Evolutionary conservation across 2,888 invertebrate genomes (phyloP), one percentile per base, ranked within the genome.

Genomic region (Lithophane leautieri): DNA sequence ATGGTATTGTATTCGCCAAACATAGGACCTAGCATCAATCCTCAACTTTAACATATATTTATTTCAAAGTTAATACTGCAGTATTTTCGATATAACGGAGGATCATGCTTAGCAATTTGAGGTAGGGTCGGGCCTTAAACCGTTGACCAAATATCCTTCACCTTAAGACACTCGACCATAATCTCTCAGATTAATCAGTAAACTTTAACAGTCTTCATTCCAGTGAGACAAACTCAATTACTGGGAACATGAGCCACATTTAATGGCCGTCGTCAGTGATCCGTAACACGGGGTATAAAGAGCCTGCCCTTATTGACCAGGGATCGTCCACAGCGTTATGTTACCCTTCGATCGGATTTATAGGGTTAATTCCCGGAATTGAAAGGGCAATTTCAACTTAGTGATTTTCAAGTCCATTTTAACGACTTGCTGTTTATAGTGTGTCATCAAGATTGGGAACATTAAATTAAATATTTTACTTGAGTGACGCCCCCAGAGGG

Each of bases 221-320:
- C 78, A 66, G 25, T n/a, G 82, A 75, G 82, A 73, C 70, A 62
- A 79, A 78, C 73, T 70, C 73, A 84, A 88, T 85, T 86, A 86
- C 62, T 62, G 54, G 52, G 65, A 69, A 80, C 67, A 80, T 67
- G 70, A 58, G 25, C 42, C 28, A 68, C 52, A 58, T 68, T 78
- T 81, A 81, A 86, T 78, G 78, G 42, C n/a, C 19, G 58, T 71
- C 65, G 62, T 73, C 76, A 65, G 56, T 73, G 73, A 75, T 76
- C 68, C 71, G 79, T 65, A 69, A 74, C 81, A 69, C 34, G 11
- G 61, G 76, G 52, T 73, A 73, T 78, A 81, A 79, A 84, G 75
- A 77, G 22, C 65, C 71, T 40, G 58, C 63, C 78, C 73, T 67
- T 79, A 78, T 77, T 82, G 79, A 79, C 78, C 73, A 40, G 54